Evolutionary conservation across 2,888 invertebrate genomes (phyloP), one percentile per base, ranked within the genome.

Genomic region (Hypsopygia costalis): DNA sequence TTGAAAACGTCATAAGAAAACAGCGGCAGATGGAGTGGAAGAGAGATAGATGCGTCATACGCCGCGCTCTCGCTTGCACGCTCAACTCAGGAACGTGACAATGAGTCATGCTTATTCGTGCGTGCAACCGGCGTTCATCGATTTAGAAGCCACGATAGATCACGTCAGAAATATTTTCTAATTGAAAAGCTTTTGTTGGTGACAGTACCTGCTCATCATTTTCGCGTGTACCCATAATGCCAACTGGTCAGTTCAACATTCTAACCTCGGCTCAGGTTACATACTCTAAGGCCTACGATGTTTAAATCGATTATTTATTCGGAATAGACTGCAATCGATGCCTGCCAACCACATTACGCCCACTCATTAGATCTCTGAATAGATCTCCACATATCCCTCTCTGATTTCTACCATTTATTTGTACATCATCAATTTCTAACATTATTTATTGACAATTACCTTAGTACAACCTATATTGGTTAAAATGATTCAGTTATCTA

Each of bases 221-320:
- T 81, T 79, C 41, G 73, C 74, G 56, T 63, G 62, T 62, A 49
- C 49, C 58, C 64, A 65, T 69, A 70, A 71, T 58, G 61, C 62
- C 64, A 70, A 66, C 70, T 55, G 54, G 69, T 67, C 58, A 59
- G 62, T 62, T 55, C 64, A 62, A 59, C 66, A 64, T 58, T 63
- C 62, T 63, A 68, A 67, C 70, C 66, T 61, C 65, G 70, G 70
- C 63, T 82, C 71, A 47, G 56, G 74, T 82, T 82, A 73, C 81
- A 59, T 33, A 37, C 49, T 45, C 50, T 51, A 55, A 58, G 51
- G 57, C 47, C 60, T 62, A 69, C 58, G 64, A 67, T 63, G 55
- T 68, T 72, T 69, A 76, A 74, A 78, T 81, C 72, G 77, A 76
- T 72, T 77, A 81, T 82, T 82, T 81, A 82, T 81, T 69, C 76